Evolutionary conservation across 2,797 vertebrate species (phyloP), one percentile per base, ranked within the genome.

Genomic region (Anabas testudineus): DNA sequence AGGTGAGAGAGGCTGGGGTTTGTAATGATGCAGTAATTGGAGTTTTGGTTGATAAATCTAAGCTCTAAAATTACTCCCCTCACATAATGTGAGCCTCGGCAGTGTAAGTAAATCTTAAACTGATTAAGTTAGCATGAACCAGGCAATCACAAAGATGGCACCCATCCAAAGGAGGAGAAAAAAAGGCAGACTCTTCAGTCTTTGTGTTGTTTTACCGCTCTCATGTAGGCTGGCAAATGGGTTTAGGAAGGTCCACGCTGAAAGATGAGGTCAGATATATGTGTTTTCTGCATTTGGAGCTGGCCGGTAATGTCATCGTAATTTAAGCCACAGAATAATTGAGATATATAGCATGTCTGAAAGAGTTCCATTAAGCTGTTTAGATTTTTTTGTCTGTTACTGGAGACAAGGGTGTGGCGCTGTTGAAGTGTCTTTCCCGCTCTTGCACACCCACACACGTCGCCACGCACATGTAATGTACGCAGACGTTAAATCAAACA

Each of bases 41-140:
- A 96, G 96, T 98, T 97, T 97, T 90, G 97, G 95, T 97, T 97
- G 97, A 98, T 97, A 97, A 97, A 97, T 98, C 96, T 96, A 95
- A 97, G 96, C 96, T 96, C 95, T 90, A 91, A 96, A 97, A 97
- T 97, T 96, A 97, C 97, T 97, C 96, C 95, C 95, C 95, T 96
- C 96, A 96, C 96, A 97, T 96, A 96, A 97, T 96, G 96, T 95
- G 95, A 96, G 94, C 93, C 96, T 97, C 96, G 94, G 96, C 96
- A 96, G 95, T 97, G 97, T 97, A 97, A 97, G 95, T 97, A 97
- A 97, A 97, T 96, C 96, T 97, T 96, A 96, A 97, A 97, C 96
- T 98, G 97, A 97, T 98, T 98, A 98, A 97, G 91, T 97, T 97
- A 96, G 96, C 96, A 96, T 96, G 96, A 97, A 97, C 95, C 96